phyloP scores from a whole-genome alignment of 2,888 invertebrate species.

The Alloscopus bannaensis region DNA sequence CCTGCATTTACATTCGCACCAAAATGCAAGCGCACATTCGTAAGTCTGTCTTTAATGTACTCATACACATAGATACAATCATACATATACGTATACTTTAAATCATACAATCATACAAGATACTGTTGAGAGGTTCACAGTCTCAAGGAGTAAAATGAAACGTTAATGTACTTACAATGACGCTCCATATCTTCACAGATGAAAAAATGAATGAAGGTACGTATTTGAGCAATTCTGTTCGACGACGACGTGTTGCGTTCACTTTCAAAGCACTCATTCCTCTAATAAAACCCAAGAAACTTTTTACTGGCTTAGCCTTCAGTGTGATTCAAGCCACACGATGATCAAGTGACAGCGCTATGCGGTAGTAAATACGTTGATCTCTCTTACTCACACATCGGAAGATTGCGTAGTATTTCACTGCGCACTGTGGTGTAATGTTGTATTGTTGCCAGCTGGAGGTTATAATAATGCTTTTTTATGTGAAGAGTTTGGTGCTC shows the following conservation, averaged over 20 bases:
- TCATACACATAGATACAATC: too few relatives aligned
- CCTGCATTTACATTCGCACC: too few relatives aligned
- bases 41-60: too few relatives aligned
- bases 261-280: slow-evolving; percentile 57
- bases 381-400: slow-evolving; percentile 45
- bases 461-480: slow-evolving; percentile 35
- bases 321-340: slow-evolving; percentile 51
- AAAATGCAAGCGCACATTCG: too few relatives aligned
- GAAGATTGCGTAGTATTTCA: slow-evolving; percentile 36
- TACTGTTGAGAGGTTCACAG: too few relatives aligned
- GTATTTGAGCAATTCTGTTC: slow-evolving; percentile 18
- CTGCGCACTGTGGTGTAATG: slow-evolving; percentile 16
- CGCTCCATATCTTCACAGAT: too few relatives aligned
- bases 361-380: slow-evolving; percentile 60
- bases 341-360: slow-evolving; percentile 63
- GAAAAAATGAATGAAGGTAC: slow-evolving; percentile 58
- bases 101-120: too few relatives aligned
- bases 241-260: slow-evolving; percentile 40
- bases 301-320: slow-evolving; percentile 61
- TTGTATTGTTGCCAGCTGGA: slow-evolving; percentile 56
- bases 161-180: neutral
- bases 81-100: too few relatives aligned
- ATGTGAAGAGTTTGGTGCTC: neutral
- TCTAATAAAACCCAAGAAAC: slow-evolving; percentile 52
- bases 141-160: neutral